phyloP scores from a whole-genome alignment of 2,113 vertebrate species.

The Melanerpes formicivorus region DNA sequence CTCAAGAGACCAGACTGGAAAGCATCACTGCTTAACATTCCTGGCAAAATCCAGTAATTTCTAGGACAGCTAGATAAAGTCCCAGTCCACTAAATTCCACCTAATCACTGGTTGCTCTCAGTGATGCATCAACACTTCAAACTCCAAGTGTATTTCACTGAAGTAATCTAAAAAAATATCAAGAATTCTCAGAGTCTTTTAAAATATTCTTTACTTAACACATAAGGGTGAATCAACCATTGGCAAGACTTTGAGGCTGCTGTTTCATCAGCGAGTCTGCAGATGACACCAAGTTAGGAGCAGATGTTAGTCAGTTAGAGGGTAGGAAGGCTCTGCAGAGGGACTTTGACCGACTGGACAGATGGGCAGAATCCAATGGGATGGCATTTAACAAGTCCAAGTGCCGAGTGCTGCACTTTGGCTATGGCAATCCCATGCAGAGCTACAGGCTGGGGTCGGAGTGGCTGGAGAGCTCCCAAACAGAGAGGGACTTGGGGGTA shows the following conservation, averaged over 20 bases:
- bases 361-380: too few species aligned
- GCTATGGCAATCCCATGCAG: too few species aligned
- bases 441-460: too few species aligned
- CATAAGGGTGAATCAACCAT: background rate
- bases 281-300: too few species aligned
- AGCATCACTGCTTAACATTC: background rate
- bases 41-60: background rate
- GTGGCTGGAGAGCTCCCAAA: too few species aligned
- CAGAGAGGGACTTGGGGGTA: too few species aligned
- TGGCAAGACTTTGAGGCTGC: background rate
- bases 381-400: too few species aligned
- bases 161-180: background rate
- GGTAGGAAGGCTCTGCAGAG: too few species aligned
- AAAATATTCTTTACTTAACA: conserved; percentile 13
- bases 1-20: background rate
- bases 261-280: too few species aligned
- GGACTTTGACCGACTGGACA: too few species aligned
- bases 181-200: conserved; percentile 5
- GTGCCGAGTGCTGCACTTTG: too few species aligned
- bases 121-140: background rate
- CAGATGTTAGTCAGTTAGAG: too few species aligned
- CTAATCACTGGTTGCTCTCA: background rate
- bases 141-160: background rate
- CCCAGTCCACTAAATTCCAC: background rate
- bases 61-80: background rate